Evolutionary conservation across 2,113 vertebrate genomes (phyloP).

Genomic region (Brachyistius frenatus): DNA sequence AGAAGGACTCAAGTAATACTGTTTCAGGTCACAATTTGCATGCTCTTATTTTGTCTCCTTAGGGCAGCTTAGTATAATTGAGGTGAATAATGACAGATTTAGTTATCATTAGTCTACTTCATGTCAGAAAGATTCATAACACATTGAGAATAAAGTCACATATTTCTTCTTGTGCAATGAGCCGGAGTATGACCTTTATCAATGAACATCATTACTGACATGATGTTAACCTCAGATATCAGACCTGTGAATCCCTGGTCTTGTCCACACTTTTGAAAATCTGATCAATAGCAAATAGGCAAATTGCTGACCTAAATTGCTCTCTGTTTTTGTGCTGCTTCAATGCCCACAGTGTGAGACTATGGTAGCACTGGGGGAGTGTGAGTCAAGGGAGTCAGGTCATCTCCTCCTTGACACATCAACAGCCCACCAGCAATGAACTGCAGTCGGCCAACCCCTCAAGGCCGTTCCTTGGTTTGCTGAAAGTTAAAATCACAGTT

Average conservation of each 20-base stretch:
- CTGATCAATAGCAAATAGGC: constrained; percentile 4
- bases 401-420: constrained; percentile 20
- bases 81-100: not conserved
- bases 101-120: not conserved
- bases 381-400: constrained; percentile 6
- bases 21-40: not conserved
- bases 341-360: not conserved
- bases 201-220: not conserved
- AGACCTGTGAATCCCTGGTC: not conserved
- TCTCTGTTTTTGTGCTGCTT: constrained; percentile 22
- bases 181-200: not conserved
- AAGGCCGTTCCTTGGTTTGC: constrained; percentile 6
- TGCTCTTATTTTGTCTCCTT: not conserved
- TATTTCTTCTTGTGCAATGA: not conserved
- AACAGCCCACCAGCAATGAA: constrained; percentile 6
- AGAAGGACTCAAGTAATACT: not conserved
- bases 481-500: constrained; percentile 38
- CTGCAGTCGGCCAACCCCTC: not conserved
- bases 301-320: constrained; percentile 7
- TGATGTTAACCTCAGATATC: constrained; percentile 3
- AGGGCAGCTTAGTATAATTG: not conserved
- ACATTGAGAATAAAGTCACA: constrained; percentile 7
- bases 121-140: constrained; percentile 13
- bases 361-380: not conserved
- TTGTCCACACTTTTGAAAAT: constrained; percentile 20